Base-by-base conservation (phyloP, 2,888 invertebrate genomes). In the Brachypalpus laphriformis region DNA sequence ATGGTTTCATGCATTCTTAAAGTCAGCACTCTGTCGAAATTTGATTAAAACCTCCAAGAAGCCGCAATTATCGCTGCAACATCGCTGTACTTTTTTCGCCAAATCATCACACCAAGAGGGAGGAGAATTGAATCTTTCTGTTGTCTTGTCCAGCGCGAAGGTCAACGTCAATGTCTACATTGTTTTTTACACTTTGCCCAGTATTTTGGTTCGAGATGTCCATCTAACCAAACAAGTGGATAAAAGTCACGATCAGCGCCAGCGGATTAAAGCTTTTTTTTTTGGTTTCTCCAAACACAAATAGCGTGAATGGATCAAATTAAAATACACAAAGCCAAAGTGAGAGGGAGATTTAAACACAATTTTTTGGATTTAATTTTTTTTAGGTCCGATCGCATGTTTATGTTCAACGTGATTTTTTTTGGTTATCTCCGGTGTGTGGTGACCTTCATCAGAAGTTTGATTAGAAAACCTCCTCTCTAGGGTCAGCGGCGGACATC, bases 291-390 rank as follows among this genome's bases (percentile, higher is more conserved):
- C 65, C 16, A 1, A 34, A 70, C 25, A 61, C 63, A 71, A 74
- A 74, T 77, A 66, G 83, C 78, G 83, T 83, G 77, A 74, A 83
- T 63, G 72, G 68, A 78, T 63, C 83, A 74, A 83, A 83, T 83
- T 83, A 83, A 78, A 61, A 65, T 51, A 59, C 49, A 81, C 61
- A 61, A 40, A 65, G n/a, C n/a, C 45, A 34, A 61, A 66, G 63
- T 47, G 70, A 57, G 57, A 71, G 42, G 57, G 71, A 65, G 71
- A 65, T 51, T 78, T 45, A 16, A 56, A 71, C 31, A 25, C 25
- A 20, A 37, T 28, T 49, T 49, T 71, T 65, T 28, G 45, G 22
- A 49, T 47, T 71, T 63, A 9, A 3, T 34, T 40, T 59, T 37
- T 0, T 47, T 40, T 34, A 63, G 45, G 14, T 71, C 59, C 42